These are phyloP conservation scores for Micrasema minimum DNA, from an alignment of 1,140 invertebrate genomes.

Conservation along the genomic window DNA sequence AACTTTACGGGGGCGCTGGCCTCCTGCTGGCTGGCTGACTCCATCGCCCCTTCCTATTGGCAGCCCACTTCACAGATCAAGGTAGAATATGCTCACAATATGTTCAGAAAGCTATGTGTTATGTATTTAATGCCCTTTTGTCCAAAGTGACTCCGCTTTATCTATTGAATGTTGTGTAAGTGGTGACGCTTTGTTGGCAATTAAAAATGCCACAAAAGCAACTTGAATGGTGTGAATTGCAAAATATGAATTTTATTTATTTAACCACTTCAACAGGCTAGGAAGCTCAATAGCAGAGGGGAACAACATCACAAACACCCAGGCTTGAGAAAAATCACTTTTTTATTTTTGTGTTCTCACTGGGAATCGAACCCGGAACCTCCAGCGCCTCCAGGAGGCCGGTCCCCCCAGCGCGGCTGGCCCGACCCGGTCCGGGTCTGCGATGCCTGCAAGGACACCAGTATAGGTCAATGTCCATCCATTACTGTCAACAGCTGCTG, in stretches of 20 bases:
- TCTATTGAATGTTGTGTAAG: no score
- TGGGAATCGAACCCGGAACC: no score
- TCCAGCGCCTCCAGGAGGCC: constrained; percentile 32
- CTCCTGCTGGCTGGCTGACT: constrained; percentile 36
- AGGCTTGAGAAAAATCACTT: no score
- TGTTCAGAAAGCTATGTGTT: background rate
- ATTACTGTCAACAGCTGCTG: background rate
- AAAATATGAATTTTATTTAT: no score
- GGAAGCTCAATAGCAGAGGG: no score
- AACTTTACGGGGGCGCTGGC: constrained; percentile 36
- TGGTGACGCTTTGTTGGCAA: no score
- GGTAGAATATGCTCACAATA: constrained; percentile 6
- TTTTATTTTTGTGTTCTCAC: no score
- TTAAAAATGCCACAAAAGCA: no score
- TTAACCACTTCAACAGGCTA: no score
- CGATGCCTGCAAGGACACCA: constrained; percentile 32
- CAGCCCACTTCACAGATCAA: constrained; percentile 48
- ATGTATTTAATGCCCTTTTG: background rate
- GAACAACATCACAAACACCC: no score
- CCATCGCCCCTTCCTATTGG: constrained; percentile 50
- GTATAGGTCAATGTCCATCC: background rate
- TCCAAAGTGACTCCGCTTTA: no score
- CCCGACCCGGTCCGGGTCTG: constrained; percentile 44
- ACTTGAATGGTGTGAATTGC: no score
- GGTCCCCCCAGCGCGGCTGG: constrained; percentile 47